These are phyloP conservation scores for Mesochorus sp. DNA, from an alignment of 2,888 invertebrate species.

Conservation along the genomic window DNA sequence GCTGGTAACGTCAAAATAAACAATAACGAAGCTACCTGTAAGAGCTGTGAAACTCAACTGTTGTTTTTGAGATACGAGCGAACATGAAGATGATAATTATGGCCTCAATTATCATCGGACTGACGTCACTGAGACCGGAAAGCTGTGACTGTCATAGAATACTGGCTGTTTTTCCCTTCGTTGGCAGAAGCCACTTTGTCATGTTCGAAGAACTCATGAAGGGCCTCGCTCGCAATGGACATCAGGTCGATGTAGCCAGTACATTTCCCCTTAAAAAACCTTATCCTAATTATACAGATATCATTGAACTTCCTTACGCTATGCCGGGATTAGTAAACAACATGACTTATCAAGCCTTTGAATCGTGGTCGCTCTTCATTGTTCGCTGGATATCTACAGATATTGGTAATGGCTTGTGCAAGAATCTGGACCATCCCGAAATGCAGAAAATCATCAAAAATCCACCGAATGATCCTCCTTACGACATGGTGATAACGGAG, in stretches of 20 bases:
- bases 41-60: no score
- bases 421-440: constrained; percentile 60
- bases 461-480: constrained; percentile 68
- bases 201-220: constrained; percentile 80
- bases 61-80: no score
- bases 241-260: constrained; percentile 78
- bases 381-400: background rate
- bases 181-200: constrained; percentile 82
- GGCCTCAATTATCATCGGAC: background rate
- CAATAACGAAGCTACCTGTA: no score
- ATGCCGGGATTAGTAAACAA: constrained; percentile 50
- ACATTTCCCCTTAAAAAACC: constrained; percentile 60
- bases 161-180: constrained; percentile 80
- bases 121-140: constrained; percentile 4
- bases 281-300: constrained; percentile 54
- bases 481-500: constrained; percentile 68
- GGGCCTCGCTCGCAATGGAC: constrained; percentile 80
- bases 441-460: constrained; percentile 66
- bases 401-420: constrained; percentile 65
- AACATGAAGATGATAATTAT: background rate
- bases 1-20: no score
- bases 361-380: background rate
- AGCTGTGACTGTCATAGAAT: constrained; percentile 59
- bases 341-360: constrained; percentile 42
- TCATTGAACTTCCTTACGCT: constrained; percentile 51